Base-by-base conservation (phyloP, 2,797 vertebrate species). In the Acanthiza pusilla region DNA sequence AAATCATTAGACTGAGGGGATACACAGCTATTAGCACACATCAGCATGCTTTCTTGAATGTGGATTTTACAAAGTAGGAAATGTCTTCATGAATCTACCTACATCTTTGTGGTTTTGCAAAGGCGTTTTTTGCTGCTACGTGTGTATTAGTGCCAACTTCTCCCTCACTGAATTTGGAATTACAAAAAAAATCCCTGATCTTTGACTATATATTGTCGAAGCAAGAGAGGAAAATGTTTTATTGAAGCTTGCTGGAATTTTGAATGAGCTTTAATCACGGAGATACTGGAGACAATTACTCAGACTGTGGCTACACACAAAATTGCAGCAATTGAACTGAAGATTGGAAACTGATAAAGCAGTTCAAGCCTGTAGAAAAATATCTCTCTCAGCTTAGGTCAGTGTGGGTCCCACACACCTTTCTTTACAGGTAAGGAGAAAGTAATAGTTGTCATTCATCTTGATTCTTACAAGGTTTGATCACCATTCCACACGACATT, bases 181-280 rank as follows among this genome's bases (percentile, higher is more conserved):
- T 45, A 57, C 26, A 27, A 61, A 86, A 90, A 82, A 78, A 26
- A 30, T 4, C 26, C 42, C 55, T 79, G 74, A 90, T 87, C 68
- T 82, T 67, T 82, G 42, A 53, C 88, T 89, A 72, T 47, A 29
- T 62, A 74, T 85, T 94, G 74, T 89, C 30, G n/a, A 71, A 80
- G 77, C 0, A 2, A 91, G 66, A 53, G 30, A 93, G 47, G 34
- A 87, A 92, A 74, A 77, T 43, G 65, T 79, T 93, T 86, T 85
- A 87, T 74, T 93, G 84, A 93, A 89, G 72, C 57, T 89, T 83
- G 65, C 75, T 61, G 68, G 72, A 94, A 91, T 93, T 92, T 40
- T 92, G 88, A 95, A 93, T 85, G 68, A 91, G 86, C 73, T 96
- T 97, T 96, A 96, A 96, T 95, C 81, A 85, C 10, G 4, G 61